Conservation (phyloP, 2,888 invertebrate genomes). For the Amorpha juglandis region DNA sequence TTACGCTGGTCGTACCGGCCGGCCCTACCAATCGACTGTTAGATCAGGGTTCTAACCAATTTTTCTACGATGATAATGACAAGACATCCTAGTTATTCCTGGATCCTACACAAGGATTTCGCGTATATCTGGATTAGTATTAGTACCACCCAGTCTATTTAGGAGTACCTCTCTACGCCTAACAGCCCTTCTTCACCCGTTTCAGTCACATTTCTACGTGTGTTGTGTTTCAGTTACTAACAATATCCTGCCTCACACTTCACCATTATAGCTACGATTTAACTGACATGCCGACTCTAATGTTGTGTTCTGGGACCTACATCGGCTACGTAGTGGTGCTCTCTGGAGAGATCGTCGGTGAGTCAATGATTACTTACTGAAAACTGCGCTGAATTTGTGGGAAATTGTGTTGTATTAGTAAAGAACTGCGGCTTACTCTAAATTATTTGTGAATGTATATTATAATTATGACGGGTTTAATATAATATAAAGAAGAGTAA, state of each 20-base stretch:
- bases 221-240: constrained; percentile 57
- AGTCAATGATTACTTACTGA: background rate
- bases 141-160: too few species aligned
- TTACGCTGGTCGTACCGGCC: too few species aligned
- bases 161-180: background rate
- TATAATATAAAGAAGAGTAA: too few species aligned
- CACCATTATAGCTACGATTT: constrained; percentile 77
- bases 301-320: constrained; percentile 77
- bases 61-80: too few species aligned
- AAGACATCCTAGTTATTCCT: too few species aligned
- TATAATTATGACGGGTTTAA: too few species aligned
- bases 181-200: background rate
- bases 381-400: background rate
- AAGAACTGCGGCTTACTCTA: too few species aligned
- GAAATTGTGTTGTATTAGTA: background rate
- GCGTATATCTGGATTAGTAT: too few species aligned
- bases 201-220: background rate
- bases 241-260: constrained; percentile 67
- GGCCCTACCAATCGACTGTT: too few species aligned
- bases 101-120: too few species aligned
- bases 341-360: constrained; percentile 76
- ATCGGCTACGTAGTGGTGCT: constrained; percentile 73
- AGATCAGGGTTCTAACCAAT: too few species aligned
- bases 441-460: too few species aligned
- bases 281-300: constrained; percentile 72